A percentile compares a stretch with the other conserved stretches of the same genome.
phyloP scores from a whole-genome alignment of 2,888 invertebrate genomes.

The Pteria penguin region DNA sequence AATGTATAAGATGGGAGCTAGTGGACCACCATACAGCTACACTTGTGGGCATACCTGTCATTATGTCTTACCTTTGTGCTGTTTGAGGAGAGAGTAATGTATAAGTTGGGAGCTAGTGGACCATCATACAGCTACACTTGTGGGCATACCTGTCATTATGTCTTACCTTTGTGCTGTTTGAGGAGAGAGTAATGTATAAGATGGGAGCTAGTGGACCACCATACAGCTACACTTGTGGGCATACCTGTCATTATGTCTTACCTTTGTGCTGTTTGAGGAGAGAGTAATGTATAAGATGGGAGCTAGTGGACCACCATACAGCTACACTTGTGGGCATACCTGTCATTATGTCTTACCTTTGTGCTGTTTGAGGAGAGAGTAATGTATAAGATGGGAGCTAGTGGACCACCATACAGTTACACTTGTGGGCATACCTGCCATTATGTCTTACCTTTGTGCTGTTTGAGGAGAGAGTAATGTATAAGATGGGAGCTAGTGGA shows the following conservation, averaged over 20 bases:
- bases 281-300: conserved; percentile 70
- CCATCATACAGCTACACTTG: conserved; percentile 75
- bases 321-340: conserved; percentile 65
- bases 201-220: conserved; percentile 73
- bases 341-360: conserved; percentile 71
- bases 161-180: conserved; percentile 72
- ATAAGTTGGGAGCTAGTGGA: conserved; percentile 62
- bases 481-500: conserved; percentile 62
- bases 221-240: conserved; percentile 68
- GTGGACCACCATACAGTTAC: conserved; percentile 76
- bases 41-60: conserved; percentile 64
- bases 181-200: conserved; percentile 70
- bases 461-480: conserved; percentile 72
- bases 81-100: conserved; percentile 72
- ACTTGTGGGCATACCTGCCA: conserved; percentile 64
- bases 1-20: conserved; percentile 65
- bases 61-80: conserved; percentile 68
- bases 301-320: conserved; percentile 74
- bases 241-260: conserved; percentile 60
- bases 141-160: conserved; percentile 62
- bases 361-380: conserved; percentile 68
- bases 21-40: conserved; percentile 76
- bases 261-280: conserved; percentile 73
- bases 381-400: conserved; percentile 65
- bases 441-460: conserved; percentile 68